A percentile compares a stretch with the other conserved stretches of the same genome.
These are phyloP conservation scores for Pocillopora verrucosa DNA, from an alignment of 64 coral and sea anemone species.

Conservation along the genomic window DNA sequence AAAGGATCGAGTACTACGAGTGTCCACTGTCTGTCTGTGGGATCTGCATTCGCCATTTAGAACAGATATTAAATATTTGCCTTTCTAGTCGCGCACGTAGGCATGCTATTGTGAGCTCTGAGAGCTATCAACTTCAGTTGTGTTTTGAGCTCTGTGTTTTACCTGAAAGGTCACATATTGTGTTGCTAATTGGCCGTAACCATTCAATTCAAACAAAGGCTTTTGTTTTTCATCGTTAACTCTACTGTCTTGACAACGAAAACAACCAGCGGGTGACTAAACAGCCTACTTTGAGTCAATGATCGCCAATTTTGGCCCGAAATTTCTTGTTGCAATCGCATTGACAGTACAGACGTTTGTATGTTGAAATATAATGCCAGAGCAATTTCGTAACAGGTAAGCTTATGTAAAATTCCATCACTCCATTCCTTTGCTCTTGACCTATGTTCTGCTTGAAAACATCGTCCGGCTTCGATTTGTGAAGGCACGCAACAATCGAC, in stretches of 20 bases:
- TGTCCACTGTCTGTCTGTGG: too few species aligned
- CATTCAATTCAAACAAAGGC: neutral
- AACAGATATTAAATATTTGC: too few species aligned
- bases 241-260: conserved; percentile 3
- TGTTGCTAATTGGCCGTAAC: neutral
- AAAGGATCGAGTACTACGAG: too few species aligned
- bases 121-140: too few species aligned
- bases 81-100: too few species aligned
- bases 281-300: neutral
- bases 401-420: neutral
- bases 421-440: neutral
- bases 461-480: neutral
- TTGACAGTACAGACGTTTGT: neutral
- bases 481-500: neutral
- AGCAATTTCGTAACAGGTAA: conserved; percentile 12
- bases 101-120: too few species aligned
- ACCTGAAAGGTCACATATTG: neutral
- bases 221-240: neutral
- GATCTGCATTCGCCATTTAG: too few species aligned
- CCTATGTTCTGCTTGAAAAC: neutral
- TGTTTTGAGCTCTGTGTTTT: neutral
- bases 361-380: neutral
- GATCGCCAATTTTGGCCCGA: neutral
- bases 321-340: neutral
- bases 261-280: neutral